Percentiles rank a stretch among this genome's conserved stretches.
phyloP scores from a whole-genome alignment of 2,888 invertebrate genomes.

The Oscheius sp. region DNA sequence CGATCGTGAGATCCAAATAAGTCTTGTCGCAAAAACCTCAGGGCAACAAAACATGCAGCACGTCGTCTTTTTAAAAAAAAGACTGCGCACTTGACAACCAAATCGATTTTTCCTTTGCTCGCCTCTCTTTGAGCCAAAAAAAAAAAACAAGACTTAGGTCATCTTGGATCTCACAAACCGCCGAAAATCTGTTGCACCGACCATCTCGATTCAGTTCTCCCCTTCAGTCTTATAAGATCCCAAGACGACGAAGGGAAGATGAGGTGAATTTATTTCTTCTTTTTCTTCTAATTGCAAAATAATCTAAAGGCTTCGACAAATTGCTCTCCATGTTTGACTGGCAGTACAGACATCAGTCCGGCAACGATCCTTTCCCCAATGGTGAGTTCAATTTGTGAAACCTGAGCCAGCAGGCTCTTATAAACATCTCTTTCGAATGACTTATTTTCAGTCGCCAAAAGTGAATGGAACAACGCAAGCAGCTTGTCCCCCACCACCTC shows the following conservation, averaged over 20 bases:
- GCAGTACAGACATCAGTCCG: constrained; percentile 6
- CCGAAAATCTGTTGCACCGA: neutral
- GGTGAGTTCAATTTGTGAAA: neutral
- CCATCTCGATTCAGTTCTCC: neutral
- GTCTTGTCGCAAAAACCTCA: too few relatives aligned
- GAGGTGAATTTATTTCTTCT: neutral
- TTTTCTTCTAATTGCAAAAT: neutral
- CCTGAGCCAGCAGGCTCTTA: neutral
- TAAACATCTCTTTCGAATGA: neutral
- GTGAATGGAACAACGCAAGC: neutral
- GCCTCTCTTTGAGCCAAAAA: too few relatives aligned
- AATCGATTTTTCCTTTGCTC: too few relatives aligned
- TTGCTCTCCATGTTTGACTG: constrained; percentile 3
- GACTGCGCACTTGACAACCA: too few relatives aligned
- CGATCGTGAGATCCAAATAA: too few relatives aligned
- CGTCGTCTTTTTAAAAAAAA: too few relatives aligned
- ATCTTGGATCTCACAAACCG: neutral
- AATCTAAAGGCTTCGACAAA: neutral
- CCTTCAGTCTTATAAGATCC: neutral
- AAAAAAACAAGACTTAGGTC: neutral
- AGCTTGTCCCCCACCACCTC: constrained; percentile 20
- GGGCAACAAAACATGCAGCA: too few relatives aligned
- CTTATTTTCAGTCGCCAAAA: constrained; percentile 21
- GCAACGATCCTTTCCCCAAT: constrained; percentile 14
- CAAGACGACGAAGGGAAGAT: constrained; percentile 6